Evolutionary conservation across 1,140 invertebrate species (phyloP).

Genomic region (Drosophila persimilis): DNA sequence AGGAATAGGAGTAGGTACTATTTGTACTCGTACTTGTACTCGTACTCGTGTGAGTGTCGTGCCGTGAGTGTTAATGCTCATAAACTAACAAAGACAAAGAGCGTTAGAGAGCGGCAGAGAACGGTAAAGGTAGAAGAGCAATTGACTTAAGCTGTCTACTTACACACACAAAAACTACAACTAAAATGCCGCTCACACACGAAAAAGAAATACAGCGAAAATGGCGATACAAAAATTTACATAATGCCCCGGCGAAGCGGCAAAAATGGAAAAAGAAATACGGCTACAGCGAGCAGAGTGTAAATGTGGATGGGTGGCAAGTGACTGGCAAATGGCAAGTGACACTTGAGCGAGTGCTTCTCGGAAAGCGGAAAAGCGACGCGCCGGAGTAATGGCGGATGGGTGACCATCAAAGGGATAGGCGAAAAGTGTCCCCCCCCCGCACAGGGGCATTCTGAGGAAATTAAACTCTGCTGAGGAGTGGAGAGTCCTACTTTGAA

Average conservation of each 20-base stretch:
- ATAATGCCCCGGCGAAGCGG: slow-evolving; percentile 24
- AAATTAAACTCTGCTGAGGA: not conserved
- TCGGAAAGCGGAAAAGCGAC: slow-evolving; percentile 14
- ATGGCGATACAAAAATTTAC: slow-evolving; percentile 51
- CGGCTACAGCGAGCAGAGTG: not conserved
- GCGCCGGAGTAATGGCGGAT: slow-evolving; percentile 2
- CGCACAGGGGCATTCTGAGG: too few relatives aligned
- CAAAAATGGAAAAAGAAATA: slow-evolving; percentile 35
- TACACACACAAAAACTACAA: slow-evolving; percentile 13
- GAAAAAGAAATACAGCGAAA: slow-evolving; percentile 3
- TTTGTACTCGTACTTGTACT: too few relatives aligned
- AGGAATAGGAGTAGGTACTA: too few relatives aligned
- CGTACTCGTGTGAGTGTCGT: slow-evolving; percentile 2
- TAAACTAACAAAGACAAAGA: slow-evolving; percentile 43
- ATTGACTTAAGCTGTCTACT: slow-evolving; percentile 37
- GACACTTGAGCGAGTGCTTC: slow-evolving; percentile 13
- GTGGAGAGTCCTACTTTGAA: too few relatives aligned
- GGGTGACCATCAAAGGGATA: slow-evolving; percentile 3
- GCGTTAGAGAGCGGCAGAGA: not conserved
- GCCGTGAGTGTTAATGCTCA: slow-evolving; percentile 30
- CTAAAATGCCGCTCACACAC: slow-evolving; percentile 19
- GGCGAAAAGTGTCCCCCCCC: too few relatives aligned
- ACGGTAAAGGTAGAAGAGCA: slow-evolving; percentile 15
- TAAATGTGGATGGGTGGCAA: slow-evolving; percentile 11
- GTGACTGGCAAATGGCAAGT: slow-evolving; percentile 43